These are phyloP conservation scores for Azemiops feae DNA, from an alignment of 2,113 vertebrate genomes.

Conservation along the genomic window DNA sequence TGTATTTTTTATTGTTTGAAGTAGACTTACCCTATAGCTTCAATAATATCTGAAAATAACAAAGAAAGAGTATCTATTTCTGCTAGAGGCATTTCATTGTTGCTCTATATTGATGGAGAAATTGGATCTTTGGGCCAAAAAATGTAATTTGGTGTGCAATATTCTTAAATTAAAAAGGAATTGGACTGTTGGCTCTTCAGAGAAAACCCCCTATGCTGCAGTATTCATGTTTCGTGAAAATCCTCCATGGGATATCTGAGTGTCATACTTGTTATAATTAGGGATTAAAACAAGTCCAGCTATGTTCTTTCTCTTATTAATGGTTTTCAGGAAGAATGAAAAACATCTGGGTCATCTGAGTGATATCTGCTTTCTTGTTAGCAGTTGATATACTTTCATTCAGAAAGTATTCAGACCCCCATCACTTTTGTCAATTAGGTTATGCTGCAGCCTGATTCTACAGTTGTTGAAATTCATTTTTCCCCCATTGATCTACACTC, in stretches of 20 bases:
- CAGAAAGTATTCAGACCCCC: neutral
- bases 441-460: neutral
- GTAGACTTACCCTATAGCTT: neutral
- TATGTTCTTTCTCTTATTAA: neutral
- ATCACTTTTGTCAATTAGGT: neutral
- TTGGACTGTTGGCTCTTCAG: neutral
- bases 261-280: neutral
- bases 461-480: neutral
- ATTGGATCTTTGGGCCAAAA: neutral
- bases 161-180: neutral
- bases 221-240: neutral
- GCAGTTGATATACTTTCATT: neutral
- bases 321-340: neutral
- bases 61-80: neutral
- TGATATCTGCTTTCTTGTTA: no score
- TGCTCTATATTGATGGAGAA: neutral
- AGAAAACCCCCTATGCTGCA: neutral
- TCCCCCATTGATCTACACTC: neutral
- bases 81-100: neutral
- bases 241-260: no score
- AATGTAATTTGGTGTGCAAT: neutral
- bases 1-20: neutral
- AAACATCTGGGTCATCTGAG: no score
- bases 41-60: neutral
- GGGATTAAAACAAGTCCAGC: neutral